These are phyloP conservation scores for Pogonomyrmex californicus DNA, from an alignment of 1,140 invertebrate species.

Conservation along the genomic window DNA sequence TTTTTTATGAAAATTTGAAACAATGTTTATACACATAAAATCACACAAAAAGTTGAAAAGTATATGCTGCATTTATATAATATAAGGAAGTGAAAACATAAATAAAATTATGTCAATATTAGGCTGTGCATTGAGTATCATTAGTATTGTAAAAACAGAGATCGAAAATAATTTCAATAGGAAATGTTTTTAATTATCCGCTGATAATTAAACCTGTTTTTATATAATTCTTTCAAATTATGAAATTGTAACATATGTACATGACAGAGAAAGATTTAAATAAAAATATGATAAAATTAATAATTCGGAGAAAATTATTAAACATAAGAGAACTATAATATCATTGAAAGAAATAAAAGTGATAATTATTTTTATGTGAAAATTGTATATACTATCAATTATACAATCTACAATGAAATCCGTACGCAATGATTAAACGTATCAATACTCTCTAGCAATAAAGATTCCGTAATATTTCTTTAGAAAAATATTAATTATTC, in stretches of 20 bases:
- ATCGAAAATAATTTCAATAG: background rate
- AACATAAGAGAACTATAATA: background rate
- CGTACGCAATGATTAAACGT: background rate
- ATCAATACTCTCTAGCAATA: background rate
- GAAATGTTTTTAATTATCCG: slow-evolving; percentile 44
- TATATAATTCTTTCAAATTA: background rate
- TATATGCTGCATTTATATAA: background rate
- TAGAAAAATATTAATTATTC: background rate
- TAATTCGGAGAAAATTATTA: background rate
- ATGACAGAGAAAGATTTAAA: slow-evolving; percentile 1
- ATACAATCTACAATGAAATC: background rate
- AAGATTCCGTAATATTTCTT: background rate
- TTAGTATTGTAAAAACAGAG: slow-evolving; percentile 30
- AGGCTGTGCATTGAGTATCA: background rate
- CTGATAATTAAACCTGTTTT: slow-evolving; percentile 21
- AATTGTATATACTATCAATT: background rate
- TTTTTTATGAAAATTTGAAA: background rate
- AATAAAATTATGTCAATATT: slow-evolving; percentile 8
- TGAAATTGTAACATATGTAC: slow-evolving; percentile 30
- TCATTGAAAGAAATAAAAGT: slow-evolving; percentile 17
- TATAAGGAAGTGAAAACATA: slow-evolving; percentile 7
- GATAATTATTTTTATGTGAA: background rate
- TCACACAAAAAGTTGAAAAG: background rate
- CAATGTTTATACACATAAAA: background rate
- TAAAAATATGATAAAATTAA: slow-evolving; percentile 5